phyloP scores from a whole-genome alignment of 2,888 invertebrate species.

The Mellilla xanthometata region DNA sequence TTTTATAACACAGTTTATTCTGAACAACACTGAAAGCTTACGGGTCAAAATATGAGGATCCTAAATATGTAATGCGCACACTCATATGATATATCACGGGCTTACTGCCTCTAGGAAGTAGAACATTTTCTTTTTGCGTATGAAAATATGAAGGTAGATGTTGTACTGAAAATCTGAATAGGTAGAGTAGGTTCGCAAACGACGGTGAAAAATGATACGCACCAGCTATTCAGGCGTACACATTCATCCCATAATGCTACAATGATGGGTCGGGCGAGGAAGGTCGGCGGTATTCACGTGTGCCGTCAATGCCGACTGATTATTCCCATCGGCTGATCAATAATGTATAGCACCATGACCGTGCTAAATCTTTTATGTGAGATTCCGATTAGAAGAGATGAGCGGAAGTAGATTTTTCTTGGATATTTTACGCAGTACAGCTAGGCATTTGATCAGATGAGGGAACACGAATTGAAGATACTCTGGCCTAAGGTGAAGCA shows the following conservation, averaged over 20 bases:
- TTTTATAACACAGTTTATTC: constrained; percentile 33
- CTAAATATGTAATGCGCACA: constrained; percentile 26
- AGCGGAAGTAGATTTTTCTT: background rate
- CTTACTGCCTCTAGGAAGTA: constrained; percentile 6
- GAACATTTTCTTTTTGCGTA: constrained; percentile 8
- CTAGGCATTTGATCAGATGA: no score
- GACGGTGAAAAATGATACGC: constrained; percentile 58
- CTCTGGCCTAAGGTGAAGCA: no score
- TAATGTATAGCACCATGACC: constrained; percentile 2
- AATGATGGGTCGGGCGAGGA: constrained; percentile 70
- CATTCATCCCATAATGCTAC: constrained; percentile 64
- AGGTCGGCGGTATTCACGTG: constrained; percentile 69
- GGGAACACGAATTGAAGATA: no score
- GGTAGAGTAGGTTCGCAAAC: constrained; percentile 42
- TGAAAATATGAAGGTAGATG: constrained; percentile 6
- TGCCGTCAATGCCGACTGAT: constrained; percentile 50
- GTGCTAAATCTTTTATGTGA: background rate
- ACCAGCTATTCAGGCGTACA: constrained; percentile 54
- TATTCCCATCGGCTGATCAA: constrained; percentile 37
- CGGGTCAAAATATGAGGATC: constrained; percentile 19
- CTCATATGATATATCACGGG: constrained; percentile 14
- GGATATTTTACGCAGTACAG: no score
- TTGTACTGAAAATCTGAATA: constrained; percentile 16
- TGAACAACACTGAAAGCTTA: constrained; percentile 26
- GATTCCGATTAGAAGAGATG: background rate